A percentile compares a stretch with the other conserved stretches of the same genome.
Conservation (phyloP, 1,140 invertebrate genomes). For the Drosophila littoralis region DNA sequence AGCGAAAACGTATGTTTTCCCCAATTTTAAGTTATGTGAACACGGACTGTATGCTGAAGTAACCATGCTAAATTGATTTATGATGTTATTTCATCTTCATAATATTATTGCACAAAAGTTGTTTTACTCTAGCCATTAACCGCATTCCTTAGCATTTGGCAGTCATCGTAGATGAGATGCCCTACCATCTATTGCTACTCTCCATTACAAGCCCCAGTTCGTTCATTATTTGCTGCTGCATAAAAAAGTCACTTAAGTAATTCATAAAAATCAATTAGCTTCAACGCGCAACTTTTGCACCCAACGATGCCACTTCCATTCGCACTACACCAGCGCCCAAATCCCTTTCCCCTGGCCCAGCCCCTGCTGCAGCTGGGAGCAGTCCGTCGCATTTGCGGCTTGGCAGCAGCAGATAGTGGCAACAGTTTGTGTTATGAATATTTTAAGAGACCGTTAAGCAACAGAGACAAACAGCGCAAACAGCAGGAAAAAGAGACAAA, state of each 20-base stretch:
- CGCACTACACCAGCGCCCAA: neutral
- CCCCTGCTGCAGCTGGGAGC: conserved; percentile 10
- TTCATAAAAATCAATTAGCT: conserved; percentile 80
- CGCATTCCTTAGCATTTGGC: no score
- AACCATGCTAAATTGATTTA: no score
- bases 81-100: no score
- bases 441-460: conserved; percentile 69
- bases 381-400: conserved; percentile 42
- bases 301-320: conserved; percentile 25
- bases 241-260: conserved; percentile 59
- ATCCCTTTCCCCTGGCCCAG: neutral
- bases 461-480: conserved; percentile 37
- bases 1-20: no score
- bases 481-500: conserved; percentile 29
- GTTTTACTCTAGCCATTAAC: no score
- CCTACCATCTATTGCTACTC: neutral
- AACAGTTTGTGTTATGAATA: conserved; percentile 82
- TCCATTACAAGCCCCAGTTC: neutral
- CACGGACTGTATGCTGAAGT: no score
- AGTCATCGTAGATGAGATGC: neutral
- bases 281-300: conserved; percentile 56
- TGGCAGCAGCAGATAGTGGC: conserved; percentile 63
- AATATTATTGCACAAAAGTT: no score
- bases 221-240: conserved; percentile 14
- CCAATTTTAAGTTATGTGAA: no score